Evolutionary conservation across 2,113 vertebrate genomes (phyloP), one percentile per base, ranked within the genome.

Genomic region (Poeciliopsis turrubarensis): DNA sequence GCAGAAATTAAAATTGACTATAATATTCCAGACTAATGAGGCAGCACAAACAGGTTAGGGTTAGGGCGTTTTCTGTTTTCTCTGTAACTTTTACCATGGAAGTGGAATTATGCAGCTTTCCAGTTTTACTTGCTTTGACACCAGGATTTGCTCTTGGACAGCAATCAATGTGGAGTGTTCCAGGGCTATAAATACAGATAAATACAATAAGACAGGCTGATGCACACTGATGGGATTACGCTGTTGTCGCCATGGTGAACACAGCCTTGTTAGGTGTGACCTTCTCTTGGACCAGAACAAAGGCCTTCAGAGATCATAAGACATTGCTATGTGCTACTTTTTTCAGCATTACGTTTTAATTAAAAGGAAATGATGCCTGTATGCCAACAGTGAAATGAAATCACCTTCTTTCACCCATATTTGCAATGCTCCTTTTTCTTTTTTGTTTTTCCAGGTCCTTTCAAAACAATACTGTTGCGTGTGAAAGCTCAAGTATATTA

Each of bases 201-300:
- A 84, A 89, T 72, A 90, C 82, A 89, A 86, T 83, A 77, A 86
- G 74, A 85, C 84, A 78, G 79, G 80, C 81, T 85, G 90, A 83
- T 86, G 80, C 82, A 80, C 88, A 87, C 84, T 92, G 87, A 90
- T 90, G 82, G 84, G 83, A 91, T 90, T 88, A 83, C 71, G 74
- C 64, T 83, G 54, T 80, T 82, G 82, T 89, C 75, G 14, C 81
- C 77, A 91, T 86, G 89, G 84, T 88, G 82, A 89, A 85, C 78
- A 79, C 26, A 64, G 77, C 62, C 87, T 82, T 61, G 80, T 89
- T 88, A 84, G 81, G 79, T 81, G 60, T 87, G 83, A 86, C 86
- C 83, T 84, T 88, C 79, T 84, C 74, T 72, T 57, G 22, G 70
- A 75, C 75, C 69, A 70, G 25, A 85, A 68, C 78, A 88, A 82